Conservation (phyloP, 2,888 invertebrate species). For the Rhagonycha lutea region DNA sequence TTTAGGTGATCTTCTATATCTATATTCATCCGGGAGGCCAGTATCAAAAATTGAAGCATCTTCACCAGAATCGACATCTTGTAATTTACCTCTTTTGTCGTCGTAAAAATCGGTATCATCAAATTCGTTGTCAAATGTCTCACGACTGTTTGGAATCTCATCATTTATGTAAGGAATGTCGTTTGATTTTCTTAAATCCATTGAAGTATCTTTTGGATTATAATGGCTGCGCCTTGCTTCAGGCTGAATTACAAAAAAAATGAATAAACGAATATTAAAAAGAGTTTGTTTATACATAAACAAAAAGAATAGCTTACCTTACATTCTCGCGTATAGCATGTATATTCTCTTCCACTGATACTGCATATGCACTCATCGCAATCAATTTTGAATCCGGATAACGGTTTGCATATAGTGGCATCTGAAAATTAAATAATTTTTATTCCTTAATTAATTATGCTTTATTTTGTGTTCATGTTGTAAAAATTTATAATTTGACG, state of each 20-base stretch:
- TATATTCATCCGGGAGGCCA: not conserved
- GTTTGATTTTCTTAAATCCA: not conserved
- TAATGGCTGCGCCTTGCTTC: too few species aligned
- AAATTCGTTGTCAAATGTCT: not conserved
- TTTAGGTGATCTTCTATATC: not conserved
- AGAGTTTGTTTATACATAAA: not conserved
- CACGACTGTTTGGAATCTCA: not conserved
- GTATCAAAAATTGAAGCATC: not conserved
- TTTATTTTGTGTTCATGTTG: not conserved
- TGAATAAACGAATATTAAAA: not conserved
- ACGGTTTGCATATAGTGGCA: conserved; percentile 42
- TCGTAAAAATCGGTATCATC: not conserved
- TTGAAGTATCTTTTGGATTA: not conserved
- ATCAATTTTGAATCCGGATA: conserved; percentile 42
- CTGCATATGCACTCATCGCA: conserved; percentile 60
- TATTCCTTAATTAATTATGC: not conserved
- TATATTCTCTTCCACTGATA: conserved; percentile 54
- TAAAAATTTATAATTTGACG: not conserved
- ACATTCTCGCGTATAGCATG: conserved; percentile 52
- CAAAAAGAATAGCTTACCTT: not conserved
- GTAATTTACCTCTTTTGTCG: not conserved
- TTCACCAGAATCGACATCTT: not conserved
- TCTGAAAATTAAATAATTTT: conserved; percentile 30
- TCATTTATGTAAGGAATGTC: not conserved
- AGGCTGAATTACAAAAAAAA: not conserved